phyloP scores from a whole-genome alignment of 2,113 vertebrate genomes.

The Pseudopodoces humilis region DNA sequence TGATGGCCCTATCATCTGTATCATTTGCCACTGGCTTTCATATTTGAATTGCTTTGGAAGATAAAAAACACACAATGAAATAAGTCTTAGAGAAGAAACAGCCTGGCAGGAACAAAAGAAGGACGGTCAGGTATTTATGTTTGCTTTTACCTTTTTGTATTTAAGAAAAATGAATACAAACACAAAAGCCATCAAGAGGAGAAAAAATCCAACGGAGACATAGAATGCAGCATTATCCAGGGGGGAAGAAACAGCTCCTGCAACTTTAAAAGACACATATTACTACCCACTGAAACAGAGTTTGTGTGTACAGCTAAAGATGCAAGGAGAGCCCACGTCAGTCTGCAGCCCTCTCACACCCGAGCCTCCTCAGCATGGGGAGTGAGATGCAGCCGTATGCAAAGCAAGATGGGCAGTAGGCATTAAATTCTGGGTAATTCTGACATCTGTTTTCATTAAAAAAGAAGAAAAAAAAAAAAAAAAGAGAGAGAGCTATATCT shows the following conservation, averaged over 20 bases:
- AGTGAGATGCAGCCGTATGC: background rate
- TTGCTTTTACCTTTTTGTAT: constrained; percentile 78
- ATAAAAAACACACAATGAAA: background rate
- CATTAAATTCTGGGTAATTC: background rate
- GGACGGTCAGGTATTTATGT: background rate
- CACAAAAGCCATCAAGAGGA: constrained; percentile 42
- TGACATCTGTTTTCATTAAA: background rate
- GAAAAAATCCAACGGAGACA: constrained; percentile 50
- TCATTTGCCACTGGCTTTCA: constrained; percentile 88
- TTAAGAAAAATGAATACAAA: constrained; percentile 64
- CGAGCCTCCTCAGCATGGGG: background rate
- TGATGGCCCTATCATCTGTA: constrained; percentile 84
- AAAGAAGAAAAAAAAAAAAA: background rate
- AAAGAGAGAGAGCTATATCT: fast-evolving
- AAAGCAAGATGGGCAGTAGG: background rate
- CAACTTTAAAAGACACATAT: constrained; percentile 46
- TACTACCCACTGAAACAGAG: background rate
- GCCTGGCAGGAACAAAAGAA: background rate
- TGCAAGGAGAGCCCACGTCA: background rate
- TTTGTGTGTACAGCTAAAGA: background rate
- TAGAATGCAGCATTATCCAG: constrained; percentile 58
- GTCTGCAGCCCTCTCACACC: background rate
- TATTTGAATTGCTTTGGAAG: constrained; percentile 84
- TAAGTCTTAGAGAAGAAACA: background rate
- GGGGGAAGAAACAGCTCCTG: constrained; percentile 57